Evolutionary conservation across 2,113 vertebrate species (phyloP).

Genomic region (Nerophis lumbriciformis): DNA sequence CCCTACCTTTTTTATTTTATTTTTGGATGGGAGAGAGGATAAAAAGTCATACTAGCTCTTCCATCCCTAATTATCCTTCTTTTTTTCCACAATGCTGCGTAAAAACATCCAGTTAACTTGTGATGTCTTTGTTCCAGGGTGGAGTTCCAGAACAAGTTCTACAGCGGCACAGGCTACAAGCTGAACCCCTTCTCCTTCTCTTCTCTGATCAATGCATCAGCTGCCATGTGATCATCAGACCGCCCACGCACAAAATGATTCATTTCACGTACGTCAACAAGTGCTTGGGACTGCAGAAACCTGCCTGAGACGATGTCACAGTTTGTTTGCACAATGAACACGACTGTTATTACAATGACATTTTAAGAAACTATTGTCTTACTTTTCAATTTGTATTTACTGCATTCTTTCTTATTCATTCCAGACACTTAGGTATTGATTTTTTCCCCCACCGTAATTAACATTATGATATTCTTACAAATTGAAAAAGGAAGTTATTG

Average conservation of each 20-base stretch:
- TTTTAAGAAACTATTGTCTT: slow-evolving; percentile 16
- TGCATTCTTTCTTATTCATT: slow-evolving; percentile 21
- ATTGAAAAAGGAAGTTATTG: slow-evolving; percentile 51
- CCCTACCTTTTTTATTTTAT: too few relatives aligned
- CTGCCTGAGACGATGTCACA: slow-evolving; percentile 23
- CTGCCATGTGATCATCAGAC: slow-evolving; percentile 37
- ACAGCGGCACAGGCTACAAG: slow-evolving; percentile 71
- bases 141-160: slow-evolving; percentile 78
- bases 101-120: slow-evolving; percentile 4
- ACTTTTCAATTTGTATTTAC: slow-evolving; percentile 16
- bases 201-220: slow-evolving; percentile 51
- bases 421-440: slow-evolving; percentile 7
- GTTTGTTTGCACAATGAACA: slow-evolving; percentile 37
- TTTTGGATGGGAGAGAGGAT: too few relatives aligned
- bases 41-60: too few relatives aligned
- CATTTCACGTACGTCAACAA: slow-evolving; percentile 21
- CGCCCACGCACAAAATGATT: slow-evolving; percentile 12
- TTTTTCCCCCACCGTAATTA: slow-evolving; percentile 15
- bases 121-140: slow-evolving; percentile 59
- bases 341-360: slow-evolving; percentile 33
- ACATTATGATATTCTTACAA: slow-evolving; percentile 3
- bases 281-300: slow-evolving; percentile 14
- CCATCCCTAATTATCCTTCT: too few relatives aligned
- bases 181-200: slow-evolving; percentile 69
- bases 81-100: too few relatives aligned